These are phyloP conservation scores for Trichogramma evanescens DNA, from an alignment of 2,888 invertebrate genomes.

Conservation along the genomic window DNA sequence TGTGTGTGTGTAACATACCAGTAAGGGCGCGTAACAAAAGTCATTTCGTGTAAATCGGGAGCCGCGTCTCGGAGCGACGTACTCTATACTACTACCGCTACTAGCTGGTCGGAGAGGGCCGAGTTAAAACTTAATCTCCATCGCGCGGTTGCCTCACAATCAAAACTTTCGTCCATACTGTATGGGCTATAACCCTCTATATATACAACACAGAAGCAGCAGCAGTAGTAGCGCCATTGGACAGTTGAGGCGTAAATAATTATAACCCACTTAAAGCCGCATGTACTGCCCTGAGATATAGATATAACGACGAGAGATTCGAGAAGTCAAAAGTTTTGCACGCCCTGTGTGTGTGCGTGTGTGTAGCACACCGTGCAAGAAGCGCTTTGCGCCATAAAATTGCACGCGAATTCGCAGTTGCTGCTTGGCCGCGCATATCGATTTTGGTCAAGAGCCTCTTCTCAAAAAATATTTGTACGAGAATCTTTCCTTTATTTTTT, in stretches of 20 bases:
- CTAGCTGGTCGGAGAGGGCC: background rate
- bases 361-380: too few relatives aligned
- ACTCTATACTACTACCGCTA: too few relatives aligned
- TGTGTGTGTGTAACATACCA: too few relatives aligned
- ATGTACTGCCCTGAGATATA: too few relatives aligned
- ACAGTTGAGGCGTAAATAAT: constrained; percentile 35
- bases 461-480: background rate
- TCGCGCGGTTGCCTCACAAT: constrained; percentile 22
- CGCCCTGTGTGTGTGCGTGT: background rate
- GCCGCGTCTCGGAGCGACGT: too few relatives aligned
- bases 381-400: too few relatives aligned
- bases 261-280: constrained; percentile 29
- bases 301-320: background rate
- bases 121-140: constrained; percentile 23
- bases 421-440: background rate
- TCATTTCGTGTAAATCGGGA: too few relatives aligned
- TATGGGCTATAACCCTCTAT: too few relatives aligned
- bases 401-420: constrained; percentile 10
- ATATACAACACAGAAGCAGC: too few relatives aligned
- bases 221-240: background rate
- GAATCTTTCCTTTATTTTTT: constrained; percentile 7
- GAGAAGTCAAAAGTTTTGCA: background rate
- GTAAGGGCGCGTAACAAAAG: too few relatives aligned
- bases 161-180: constrained; percentile 26
- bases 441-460: constrained; percentile 13